phyloP scores from a whole-genome alignment of 2,797 vertebrate species.

The Gymnoscopelus braueri region DNA sequence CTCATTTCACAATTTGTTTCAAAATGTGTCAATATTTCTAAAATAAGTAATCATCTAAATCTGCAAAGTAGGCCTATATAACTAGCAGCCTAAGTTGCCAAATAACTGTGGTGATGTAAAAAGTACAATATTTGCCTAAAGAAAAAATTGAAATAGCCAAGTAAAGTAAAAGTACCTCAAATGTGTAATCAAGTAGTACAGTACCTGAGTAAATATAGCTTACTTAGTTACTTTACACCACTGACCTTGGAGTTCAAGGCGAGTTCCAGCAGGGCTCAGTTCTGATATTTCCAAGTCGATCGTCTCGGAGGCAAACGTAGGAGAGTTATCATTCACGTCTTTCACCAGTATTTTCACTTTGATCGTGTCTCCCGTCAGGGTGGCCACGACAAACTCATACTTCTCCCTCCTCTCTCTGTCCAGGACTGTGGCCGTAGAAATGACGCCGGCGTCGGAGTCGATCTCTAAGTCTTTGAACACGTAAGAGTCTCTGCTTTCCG shows the following conservation, averaged over 20 bases:
- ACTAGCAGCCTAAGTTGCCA: too few relatives aligned
- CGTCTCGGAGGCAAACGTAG: constrained; percentile 79
- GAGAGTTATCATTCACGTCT: constrained; percentile 92
- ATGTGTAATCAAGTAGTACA: too few relatives aligned
- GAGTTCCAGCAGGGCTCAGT: constrained; percentile 83
- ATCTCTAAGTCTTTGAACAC: constrained; percentile 91
- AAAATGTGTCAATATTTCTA: too few relatives aligned
- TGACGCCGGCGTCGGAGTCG: constrained; percentile 88
- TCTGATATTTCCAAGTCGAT: constrained; percentile 87
- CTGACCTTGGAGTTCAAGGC: constrained; percentile 77
- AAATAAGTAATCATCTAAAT: too few relatives aligned
- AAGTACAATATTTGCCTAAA: too few relatives aligned
- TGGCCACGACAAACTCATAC: constrained; percentile 92
- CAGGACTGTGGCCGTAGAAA: constrained; percentile 87
- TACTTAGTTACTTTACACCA: too few relatives aligned
- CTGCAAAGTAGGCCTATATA: too few relatives aligned
- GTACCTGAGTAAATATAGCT: too few relatives aligned
- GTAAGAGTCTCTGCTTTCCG: constrained; percentile 88
- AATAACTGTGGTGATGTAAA: too few relatives aligned
- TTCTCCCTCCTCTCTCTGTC: constrained; percentile 87
- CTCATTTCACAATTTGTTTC: too few relatives aligned
- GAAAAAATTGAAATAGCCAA: too few relatives aligned
- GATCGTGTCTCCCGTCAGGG: constrained; percentile 88
- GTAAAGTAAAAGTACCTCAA: too few relatives aligned
- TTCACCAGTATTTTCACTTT: constrained; percentile 85